Evolutionary conservation across 2,888 invertebrate genomes (phyloP).

Genomic region (Resseliella maxima): DNA sequence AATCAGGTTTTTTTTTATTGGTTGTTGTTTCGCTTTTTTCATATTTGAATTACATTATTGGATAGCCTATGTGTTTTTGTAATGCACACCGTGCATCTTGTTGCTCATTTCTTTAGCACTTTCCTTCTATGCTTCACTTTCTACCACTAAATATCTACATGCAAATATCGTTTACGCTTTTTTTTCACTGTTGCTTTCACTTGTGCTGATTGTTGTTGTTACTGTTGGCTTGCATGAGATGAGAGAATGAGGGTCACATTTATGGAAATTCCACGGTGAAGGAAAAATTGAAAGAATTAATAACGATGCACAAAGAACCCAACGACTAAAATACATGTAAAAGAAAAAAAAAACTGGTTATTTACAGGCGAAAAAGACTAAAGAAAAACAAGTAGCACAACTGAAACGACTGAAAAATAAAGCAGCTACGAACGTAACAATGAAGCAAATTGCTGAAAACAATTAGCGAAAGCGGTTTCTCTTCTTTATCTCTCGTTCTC

Average conservation of each 20-base stretch:
- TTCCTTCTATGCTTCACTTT: background rate
- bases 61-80: background rate
- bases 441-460: conserved; percentile 9
- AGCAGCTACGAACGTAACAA: background rate
- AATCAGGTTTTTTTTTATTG: too few relatives aligned
- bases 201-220: background rate
- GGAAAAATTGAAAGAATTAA: background rate
- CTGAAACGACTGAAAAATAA: background rate
- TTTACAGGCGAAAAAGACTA: background rate
- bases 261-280: background rate
- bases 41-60: background rate
- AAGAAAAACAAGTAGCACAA: background rate
- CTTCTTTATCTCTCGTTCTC: background rate
- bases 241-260: background rate
- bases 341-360: background rate
- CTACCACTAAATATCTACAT: too few relatives aligned
- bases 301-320: conserved; percentile 2
- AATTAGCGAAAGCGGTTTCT: conserved; percentile 16
- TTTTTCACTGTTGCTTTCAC: too few relatives aligned
- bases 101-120: background rate
- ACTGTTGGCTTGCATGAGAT: background rate
- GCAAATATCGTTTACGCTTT: too few relatives aligned
- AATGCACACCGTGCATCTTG: background rate
- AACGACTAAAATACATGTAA: background rate
- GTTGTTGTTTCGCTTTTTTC: too few relatives aligned